Evolutionary conservation across 2,797 vertebrate genomes (phyloP), one percentile per base, ranked within the genome.

Genomic region (Sternarchorhynchus goeldii): DNA sequence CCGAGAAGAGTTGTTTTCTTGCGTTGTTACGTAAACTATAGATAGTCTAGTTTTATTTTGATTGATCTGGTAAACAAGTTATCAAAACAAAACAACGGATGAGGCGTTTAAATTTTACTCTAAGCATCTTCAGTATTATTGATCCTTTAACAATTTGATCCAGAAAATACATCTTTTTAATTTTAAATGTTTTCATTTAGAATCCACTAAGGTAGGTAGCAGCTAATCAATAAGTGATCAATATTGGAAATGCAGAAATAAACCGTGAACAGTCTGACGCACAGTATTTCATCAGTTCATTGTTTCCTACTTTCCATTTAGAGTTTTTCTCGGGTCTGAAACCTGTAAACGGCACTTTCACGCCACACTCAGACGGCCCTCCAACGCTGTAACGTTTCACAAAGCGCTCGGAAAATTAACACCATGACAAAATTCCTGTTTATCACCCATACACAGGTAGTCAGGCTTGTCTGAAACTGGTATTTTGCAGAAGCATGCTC

Each of bases 291-390:
- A 80, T 58, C 31, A 74, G 74, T 75, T 75, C 76, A 80, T 36
- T 70, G 18, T 85, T 85, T 85, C 76, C 78, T 78, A 65, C 81
- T 82, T 85, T 85, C 83, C 81, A 31, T 82, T 76, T 76, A 73
- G 31, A 64, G 62, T 73, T 69, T 82, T 80, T 76, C 65, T 70
- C 17, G 63, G 73, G 70, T 65, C 78, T 85, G 78, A 85, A 85
- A 85, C 81, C 25, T 69, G 73, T 78, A 78, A 80, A 81, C 78
- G 81, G 55, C 34, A 82, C 78, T 82, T 82, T 82, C 81, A 80
- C 81, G 78, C 45, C 39, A 69, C 73, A 69, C 75, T 67, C 50
- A 79, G 75, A 57, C 39, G 41, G 70, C 58, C 73, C 81, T 58
- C 72, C 53, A 53, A 81, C 81, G 72, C 75, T n/a, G 77, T 14